Percentiles rank a stretch among this genome's conserved stretches.
Evolutionary conservation across 1,140 invertebrate species (phyloP).

Genomic region (Drosophila miranda): DNA sequence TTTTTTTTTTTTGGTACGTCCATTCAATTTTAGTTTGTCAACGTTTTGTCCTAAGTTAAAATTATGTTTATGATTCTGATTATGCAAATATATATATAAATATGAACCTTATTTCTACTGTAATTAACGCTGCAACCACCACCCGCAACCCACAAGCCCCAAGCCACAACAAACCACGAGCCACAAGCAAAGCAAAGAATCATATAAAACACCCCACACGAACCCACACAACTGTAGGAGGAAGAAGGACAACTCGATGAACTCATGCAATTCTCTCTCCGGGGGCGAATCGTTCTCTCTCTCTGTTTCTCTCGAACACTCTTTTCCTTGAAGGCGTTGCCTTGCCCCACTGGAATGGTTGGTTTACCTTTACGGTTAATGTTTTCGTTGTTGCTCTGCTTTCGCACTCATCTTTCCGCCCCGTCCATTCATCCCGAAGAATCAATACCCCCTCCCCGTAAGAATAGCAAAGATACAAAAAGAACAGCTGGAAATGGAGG

Average conservation of each 20-base stretch:
- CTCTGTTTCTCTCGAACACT: slow-evolving; percentile 27
- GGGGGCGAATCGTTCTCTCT: slow-evolving; percentile 34
- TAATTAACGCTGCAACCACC: slow-evolving; percentile 72
- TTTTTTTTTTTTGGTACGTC: slow-evolving; percentile 49
- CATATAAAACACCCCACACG: slow-evolving; percentile 41
- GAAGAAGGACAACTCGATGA: slow-evolving; percentile 26
- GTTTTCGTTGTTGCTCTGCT: slow-evolving; percentile 31
- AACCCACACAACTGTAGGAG: slow-evolving; percentile 30
- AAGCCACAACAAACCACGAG: slow-evolving; percentile 1
- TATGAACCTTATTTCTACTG: slow-evolving; percentile 70
- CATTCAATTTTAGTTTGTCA: slow-evolving; percentile 45
- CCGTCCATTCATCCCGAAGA: background rate
- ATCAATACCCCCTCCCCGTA: no score
- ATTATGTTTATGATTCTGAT: slow-evolving; percentile 66
- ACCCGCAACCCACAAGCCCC: slow-evolving; percentile 34
- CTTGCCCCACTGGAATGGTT: slow-evolving; percentile 20
- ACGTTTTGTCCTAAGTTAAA: slow-evolving; percentile 53
- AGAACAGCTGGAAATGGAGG: slow-evolving; percentile 1
- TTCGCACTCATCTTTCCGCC: slow-evolving; percentile 25
- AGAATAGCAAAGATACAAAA: slow-evolving; percentile 15
- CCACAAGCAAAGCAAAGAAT: slow-evolving; percentile 31
- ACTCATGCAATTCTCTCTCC: slow-evolving; percentile 25
- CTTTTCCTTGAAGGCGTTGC: slow-evolving; percentile 30
- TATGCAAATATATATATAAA: slow-evolving; percentile 75
- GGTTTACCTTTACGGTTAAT: slow-evolving; percentile 15